Evolutionary conservation across 1,140 invertebrate species (phyloP), one percentile per base, ranked within the genome.

Genomic region (Listronotus oregonensis): DNA sequence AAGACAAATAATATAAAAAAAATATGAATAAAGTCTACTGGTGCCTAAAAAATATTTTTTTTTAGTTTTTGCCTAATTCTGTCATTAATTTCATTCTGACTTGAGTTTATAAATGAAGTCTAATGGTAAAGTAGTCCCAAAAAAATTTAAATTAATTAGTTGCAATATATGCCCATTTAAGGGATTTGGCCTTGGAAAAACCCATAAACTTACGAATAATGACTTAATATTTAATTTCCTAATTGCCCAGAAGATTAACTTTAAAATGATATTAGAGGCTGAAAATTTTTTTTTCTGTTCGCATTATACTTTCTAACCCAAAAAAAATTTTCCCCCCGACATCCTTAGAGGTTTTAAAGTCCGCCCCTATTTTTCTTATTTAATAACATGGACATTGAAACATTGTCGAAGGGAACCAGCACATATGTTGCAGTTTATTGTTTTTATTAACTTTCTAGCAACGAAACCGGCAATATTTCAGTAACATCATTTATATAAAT

Each of bases 401-500:
- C 1, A 1, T 27, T 5, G 21, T 27, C 1, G 21, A 27, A 27
- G 21, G 5, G 21, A 1, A 6, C 11, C 12, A 14, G 44, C 44
- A 47, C 18, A 47, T 47, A 21, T 21, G 9, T 47, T 14, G 44
- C 44, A 47, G 17, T 47, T 47, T 12, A 47, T 9, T 14, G 44
- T 6, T 47, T 47, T 21, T 14, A 21, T 17, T 47, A 47, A 9
- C 17, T 47, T 47, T 15, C 12, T 47, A 15, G 3, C 12, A 3
- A 47, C 14, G 12, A 47, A 47, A 14, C 44, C 44, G 2, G 44
- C 44, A 3, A 47, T 47, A 47, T 47, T 47, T 47, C 44, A 47
- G 12, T 12, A 14, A 47, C 9, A 47, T 47, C 4, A 3, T 5
- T 6, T 47, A 47, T 14, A 47, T 47, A 47, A 3, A 47, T 3